Evolutionary conservation across 2,888 invertebrate genomes (phyloP), one percentile per base, ranked within the genome.

Genomic region (Flabesymbios commensalis): DNA sequence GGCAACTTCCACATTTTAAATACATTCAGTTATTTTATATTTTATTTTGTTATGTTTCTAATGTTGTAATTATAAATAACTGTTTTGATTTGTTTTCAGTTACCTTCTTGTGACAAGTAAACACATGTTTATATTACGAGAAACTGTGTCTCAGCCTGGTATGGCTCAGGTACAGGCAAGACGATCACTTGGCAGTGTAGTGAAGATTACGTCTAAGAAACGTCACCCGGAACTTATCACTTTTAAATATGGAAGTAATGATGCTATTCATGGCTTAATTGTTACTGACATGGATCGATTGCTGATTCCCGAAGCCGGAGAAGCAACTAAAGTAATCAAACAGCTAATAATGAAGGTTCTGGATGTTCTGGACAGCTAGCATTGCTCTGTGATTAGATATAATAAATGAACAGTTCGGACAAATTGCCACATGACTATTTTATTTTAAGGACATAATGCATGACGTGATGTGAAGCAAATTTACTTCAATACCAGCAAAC

Each of bases 181-280:
- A 65, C 87, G 96, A 58, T 92, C 93, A 0, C 85, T 99, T 57
- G 90, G 93, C 1, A 91, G 92, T 54, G 93, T 99, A 73, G 93
- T 97, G 7, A 95, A 94, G 85, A 99, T 99, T 65, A 98, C 98
- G 0, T 95, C 96, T 14, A 94, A 95, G 81, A 95, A 95, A 81
- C 88, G 91, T 59, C 91, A 93, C 80, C 96, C 97, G 0, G 94
- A 98, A 83, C 85, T 98, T 73, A 95, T 99, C 66, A 98, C 98
- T 0, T 97, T 99, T 82, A 94, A 95, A 81, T 97, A 97, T 81
- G 95, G 96, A 3, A 74, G 74, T 84, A 31, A 26, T 24, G 29
- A 45, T n/a, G 28, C 28, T 28, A n/a, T 42, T 10, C 41, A 22
- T 49, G 43, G 33, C 5, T 33, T 60, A 22, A 48, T 90, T 63